Evolutionary conservation across 2,113 vertebrate species (phyloP), one percentile per base, ranked within the genome.

Genomic region (Phylloscopus trochiloides): DNA sequence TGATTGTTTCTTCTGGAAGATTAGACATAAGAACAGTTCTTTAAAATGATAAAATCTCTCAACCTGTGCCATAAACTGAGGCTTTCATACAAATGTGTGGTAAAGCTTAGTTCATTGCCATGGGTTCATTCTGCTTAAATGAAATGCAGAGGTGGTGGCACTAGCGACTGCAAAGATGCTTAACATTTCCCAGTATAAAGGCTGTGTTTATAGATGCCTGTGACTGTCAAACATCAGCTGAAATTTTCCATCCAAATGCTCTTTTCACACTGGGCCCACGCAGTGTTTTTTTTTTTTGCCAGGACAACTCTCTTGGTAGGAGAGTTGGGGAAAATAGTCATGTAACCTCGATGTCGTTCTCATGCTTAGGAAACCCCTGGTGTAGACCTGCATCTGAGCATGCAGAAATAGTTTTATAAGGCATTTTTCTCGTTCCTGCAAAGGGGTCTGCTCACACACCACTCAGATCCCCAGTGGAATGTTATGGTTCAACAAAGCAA

Each of bases 371-470:
- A 81, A 79, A 61, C 31, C n/a, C 7, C 25, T 36, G 26, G 3
- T 66, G 18, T 9, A 65, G 17, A 48, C 6, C 22, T 75, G 31
- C 14, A 34, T 28, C 45, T 66, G 34, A 75, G 21, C 55, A 63
- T 31, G 25, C 7, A 45, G 48, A 52, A 73, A n/a, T 4, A 6
- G 6, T 42, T 66, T 48, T 52, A 6, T 38, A 32, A 29, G 17
- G 12, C 12, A 15, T 82, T 86, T 58, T 32, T 62, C 28, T 68
- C 11, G 1, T 47, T 36, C 76, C 36, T 55, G 0, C 0, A 0
- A 28, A 47, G 31, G 17, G 32, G 10, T 16, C 66, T 75, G n/a
- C n/a, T 81, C n/a, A 16, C 7, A 10, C 9, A 25, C 57, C 31
- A 2, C 68, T 67, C 14, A 59, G 40, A 58, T 77, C 12, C 17